A percentile compares a stretch with the other conserved stretches of the same genome.
phyloP scores from a whole-genome alignment of 2,888 invertebrate species.

The Coremacera marginata region DNA sequence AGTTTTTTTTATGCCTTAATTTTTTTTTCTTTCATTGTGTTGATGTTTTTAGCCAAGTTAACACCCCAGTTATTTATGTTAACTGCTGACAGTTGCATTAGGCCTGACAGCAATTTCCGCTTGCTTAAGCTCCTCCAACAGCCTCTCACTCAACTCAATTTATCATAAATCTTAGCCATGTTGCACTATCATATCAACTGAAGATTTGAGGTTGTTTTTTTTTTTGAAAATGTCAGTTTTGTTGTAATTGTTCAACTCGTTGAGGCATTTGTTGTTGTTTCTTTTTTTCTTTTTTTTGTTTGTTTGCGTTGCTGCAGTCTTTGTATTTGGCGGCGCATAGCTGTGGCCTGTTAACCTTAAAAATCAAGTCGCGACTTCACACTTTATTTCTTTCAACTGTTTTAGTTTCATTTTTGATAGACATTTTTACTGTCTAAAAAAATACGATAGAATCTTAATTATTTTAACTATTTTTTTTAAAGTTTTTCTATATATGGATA shows the following conservation, averaged over 20 bases:
- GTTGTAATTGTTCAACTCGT: neutral
- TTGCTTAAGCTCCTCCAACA: neutral
- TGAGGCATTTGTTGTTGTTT: neutral
- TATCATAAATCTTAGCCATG: neutral
- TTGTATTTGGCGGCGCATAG: conserved; percentile 7
- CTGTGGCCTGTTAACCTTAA: conserved; percentile 47
- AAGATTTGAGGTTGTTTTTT: neutral
- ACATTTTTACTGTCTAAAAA: no score
- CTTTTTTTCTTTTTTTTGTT: neutral
- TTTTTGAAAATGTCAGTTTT: neutral
- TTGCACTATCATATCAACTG: conserved; percentile 3
- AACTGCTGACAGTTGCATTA: neutral
- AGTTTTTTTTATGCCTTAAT: neutral
- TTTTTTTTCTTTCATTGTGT: neutral
- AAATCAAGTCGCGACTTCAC: conserved; percentile 4
- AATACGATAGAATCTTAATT: no score
- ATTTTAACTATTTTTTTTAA: no score
- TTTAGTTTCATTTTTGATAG: neutral
- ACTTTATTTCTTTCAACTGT: neutral
- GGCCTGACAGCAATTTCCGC: neutral
- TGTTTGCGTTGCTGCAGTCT: neutral
- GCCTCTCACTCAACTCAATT: neutral
- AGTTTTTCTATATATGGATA: no score
- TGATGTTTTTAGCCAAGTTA: conserved; percentile 16
- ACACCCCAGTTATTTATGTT: conserved; percentile 15